Evolutionary conservation across 2,113 vertebrate species (phyloP).

Genomic region (Mellivora capensis): DNA sequence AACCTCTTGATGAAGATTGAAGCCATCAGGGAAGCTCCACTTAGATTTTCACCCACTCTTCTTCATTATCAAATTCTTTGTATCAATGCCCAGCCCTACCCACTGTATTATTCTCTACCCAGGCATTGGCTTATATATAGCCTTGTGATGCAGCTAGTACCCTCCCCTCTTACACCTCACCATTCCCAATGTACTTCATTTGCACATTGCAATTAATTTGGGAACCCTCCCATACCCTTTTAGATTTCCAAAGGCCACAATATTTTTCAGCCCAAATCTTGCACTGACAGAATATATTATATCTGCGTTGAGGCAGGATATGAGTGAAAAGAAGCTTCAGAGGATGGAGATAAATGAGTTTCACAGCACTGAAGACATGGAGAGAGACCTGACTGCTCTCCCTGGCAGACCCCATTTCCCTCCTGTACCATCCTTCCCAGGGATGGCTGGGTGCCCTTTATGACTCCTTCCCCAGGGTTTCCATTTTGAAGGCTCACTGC

Average conservation of each 20-base stretch:
- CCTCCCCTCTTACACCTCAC: not conserved
- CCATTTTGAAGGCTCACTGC: not conserved
- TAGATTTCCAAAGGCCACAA: not conserved
- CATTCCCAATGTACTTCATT: not conserved
- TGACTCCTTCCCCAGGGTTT: constrained; percentile 41
- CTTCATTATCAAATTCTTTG: not conserved
- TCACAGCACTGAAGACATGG: not conserved
- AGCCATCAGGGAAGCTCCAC: not conserved
- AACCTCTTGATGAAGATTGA: not conserved
- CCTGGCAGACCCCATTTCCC: not conserved
- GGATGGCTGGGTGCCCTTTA: not conserved
- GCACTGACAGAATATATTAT: constrained; percentile 55
- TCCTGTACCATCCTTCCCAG: not conserved
- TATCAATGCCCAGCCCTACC: not conserved
- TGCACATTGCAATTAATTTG: not conserved
- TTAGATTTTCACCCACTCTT: not conserved
- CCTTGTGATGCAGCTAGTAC: not conserved
- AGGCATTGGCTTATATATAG: not conserved
- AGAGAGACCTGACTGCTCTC: not conserved
- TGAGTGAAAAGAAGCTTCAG: constrained; percentile 52
- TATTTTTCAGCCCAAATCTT: constrained; percentile 66
- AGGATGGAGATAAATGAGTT: constrained; percentile 41
- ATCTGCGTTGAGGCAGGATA: constrained; percentile 34
- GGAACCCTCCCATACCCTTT: not conserved
- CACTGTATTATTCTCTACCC: not conserved